A percentile compares a stretch with the other conserved stretches of the same genome.
Evolutionary conservation across 2,797 vertebrate species (phyloP).

Genomic region (Syndactyla subalaris): DNA sequence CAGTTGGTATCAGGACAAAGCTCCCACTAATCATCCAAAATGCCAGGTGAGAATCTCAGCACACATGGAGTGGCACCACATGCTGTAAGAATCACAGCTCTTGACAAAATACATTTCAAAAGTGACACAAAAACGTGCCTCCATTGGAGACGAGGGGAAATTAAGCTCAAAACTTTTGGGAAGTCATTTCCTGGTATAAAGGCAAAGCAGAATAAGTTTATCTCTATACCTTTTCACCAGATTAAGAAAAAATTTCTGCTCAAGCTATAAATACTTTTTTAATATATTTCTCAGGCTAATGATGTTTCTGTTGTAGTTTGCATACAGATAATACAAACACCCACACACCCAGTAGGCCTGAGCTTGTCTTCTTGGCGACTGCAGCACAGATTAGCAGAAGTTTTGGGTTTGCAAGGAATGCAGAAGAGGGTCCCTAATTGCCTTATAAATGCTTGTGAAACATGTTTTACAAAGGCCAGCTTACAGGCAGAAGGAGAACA

Average conservation of each 20-base stretch:
- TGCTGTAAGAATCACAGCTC: neutral
- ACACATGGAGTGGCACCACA: neutral
- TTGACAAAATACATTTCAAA: neutral
- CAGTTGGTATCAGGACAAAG: neutral
- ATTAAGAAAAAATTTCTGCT: neutral
- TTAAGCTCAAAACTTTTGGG: neutral
- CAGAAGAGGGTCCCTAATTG: constrained; percentile 43
- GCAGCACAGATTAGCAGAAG: constrained; percentile 47
- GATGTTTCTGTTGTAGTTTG: constrained; percentile 30
- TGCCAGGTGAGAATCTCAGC: constrained; percentile 17
- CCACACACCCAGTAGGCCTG: constrained; percentile 11
- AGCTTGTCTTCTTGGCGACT: constrained; percentile 6
- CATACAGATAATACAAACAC: constrained; percentile 21
- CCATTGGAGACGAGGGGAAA: neutral
- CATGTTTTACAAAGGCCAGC: neutral
- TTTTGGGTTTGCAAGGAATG: constrained; percentile 32
- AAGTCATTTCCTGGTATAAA: neutral
- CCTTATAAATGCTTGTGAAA: constrained; percentile 35
- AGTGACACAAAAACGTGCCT: neutral
- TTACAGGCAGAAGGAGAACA: neutral
- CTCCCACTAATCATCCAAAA: neutral
- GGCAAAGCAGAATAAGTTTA: neutral
- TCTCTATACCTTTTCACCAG: neutral
- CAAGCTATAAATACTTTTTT: neutral
- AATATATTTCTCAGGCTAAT: neutral